A percentile compares a stretch with the other conserved stretches of the same genome.
phyloP scores from a whole-genome alignment of 2,888 invertebrate genomes.

The Teinopalpus imperialis region DNA sequence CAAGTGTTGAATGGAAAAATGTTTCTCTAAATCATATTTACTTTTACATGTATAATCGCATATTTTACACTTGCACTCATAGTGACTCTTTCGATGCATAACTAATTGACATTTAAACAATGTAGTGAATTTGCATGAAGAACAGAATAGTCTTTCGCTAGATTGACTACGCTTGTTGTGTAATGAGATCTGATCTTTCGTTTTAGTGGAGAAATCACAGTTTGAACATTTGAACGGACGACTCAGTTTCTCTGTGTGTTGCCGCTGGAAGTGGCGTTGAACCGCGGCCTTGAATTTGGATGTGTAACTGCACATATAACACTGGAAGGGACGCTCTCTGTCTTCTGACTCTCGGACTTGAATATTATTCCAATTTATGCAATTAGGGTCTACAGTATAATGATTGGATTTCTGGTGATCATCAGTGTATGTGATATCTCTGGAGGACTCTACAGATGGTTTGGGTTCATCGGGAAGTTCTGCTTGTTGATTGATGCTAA shows the following conservation, averaged over 20 bases:
- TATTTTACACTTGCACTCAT: slow-evolving; percentile 46
- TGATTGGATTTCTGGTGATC: slow-evolving; percentile 36
- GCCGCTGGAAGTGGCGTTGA: slow-evolving; percentile 60
- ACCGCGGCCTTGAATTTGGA: slow-evolving; percentile 62
- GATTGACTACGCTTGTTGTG: slow-evolving; percentile 60
- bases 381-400: slow-evolving; percentile 47
- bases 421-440: slow-evolving; percentile 4
- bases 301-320: slow-evolving; percentile 50
- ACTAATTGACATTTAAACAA: slow-evolving; percentile 53
- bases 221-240: slow-evolving; percentile 58
- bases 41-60: slow-evolving; percentile 52
- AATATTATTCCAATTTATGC: slow-evolving; percentile 53
- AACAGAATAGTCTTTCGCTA: slow-evolving; percentile 37
- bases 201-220: slow-evolving; percentile 64
- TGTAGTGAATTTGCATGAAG: slow-evolving; percentile 45
- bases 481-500: not conserved
- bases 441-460: not conserved
- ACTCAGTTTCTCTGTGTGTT: slow-evolving; percentile 50
- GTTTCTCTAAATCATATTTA: slow-evolving; percentile 56
- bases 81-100: slow-evolving; percentile 57
- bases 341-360: slow-evolving; percentile 48
- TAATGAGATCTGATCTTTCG: slow-evolving; percentile 59
- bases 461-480: not conserved
- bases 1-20: slow-evolving; percentile 48
- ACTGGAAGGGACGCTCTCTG: slow-evolving; percentile 52